Conservation (phyloP, 2,797 vertebrate species). For the Gouania willdenowi region DNA sequence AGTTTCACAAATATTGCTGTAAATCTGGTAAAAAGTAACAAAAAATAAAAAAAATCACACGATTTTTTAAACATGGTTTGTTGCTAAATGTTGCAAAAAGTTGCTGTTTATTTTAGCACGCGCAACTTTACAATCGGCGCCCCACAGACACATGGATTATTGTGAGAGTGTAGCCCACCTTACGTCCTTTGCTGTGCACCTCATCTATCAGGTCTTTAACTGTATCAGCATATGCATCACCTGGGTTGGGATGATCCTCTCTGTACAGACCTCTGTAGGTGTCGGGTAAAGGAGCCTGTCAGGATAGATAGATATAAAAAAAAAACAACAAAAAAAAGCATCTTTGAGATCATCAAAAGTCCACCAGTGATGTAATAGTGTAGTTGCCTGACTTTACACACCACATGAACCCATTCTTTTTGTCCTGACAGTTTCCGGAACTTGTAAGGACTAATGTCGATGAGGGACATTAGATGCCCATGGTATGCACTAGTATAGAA, state of each 20-base stretch:
- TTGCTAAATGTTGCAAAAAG: too few species aligned
- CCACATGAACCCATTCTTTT: conserved; percentile 98
- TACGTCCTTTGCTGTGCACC: conserved; percentile 76
- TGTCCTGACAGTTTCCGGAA: conserved; percentile 90
- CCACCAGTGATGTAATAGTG: conserved; percentile 4
- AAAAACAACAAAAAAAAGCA: background rate
- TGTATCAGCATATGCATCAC: conserved; percentile 81
- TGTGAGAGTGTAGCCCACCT: conserved; percentile 61
- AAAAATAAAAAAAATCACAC: too few species aligned
- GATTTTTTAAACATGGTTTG: too few species aligned
- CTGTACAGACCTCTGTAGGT: conserved; percentile 85
- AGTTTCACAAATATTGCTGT: too few species aligned
- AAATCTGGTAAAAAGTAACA: background rate
- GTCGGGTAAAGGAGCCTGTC: conserved; percentile 89
- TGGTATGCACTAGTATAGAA: conserved; percentile 84
- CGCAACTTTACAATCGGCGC: too few species aligned
- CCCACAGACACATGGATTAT: too few species aligned
- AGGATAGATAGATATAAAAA: conserved; percentile 7
- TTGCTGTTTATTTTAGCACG: too few species aligned
- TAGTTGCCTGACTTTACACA: conserved; percentile 65
- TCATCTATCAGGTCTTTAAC: conserved; percentile 81
- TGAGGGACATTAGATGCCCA: conserved; percentile 90
- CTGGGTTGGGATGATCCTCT: conserved; percentile 81
- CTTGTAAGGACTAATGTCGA: conserved; percentile 98
- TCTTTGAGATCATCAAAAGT: too few species aligned